Evolutionary conservation across 2,888 invertebrate species (phyloP), one percentile per base, ranked within the genome.

Genomic region (Nymphalis c-album): DNA sequence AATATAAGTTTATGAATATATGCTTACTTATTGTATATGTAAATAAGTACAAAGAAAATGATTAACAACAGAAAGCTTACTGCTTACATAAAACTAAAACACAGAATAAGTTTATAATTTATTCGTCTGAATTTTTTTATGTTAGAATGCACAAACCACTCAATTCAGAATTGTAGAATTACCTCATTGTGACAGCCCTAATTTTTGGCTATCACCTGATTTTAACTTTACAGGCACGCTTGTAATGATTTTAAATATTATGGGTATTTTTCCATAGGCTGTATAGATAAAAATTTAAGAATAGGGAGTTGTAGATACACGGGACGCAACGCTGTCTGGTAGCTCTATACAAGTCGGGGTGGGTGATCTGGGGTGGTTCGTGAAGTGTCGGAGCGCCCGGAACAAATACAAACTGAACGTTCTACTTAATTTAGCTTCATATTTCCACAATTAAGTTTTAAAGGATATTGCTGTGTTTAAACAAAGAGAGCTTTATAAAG

Each of bases 261-360:
- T 7, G 16, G 17, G 4, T 26, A 17, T 26, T 31, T 26, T 26
- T 57, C 18, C 6, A 26, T 13, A 40, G 57, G 53, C 18, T 22
- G 40, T 48, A 53, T 17, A 55, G 20, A 60, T 40, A 46, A 48
- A 22, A 53, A 35, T 55, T 48, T 46, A 20, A 50, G n/a, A 40
- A 10, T 45, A 18, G 31, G 45, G 51, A 45, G 17, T 51, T 10
- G 35, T n/a, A 31, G 26, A 64, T 16, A 50, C 45, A 64, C 13
- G 7, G 46, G 60, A 40, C 60, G 55, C 53, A 46, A n/a, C 47
- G 47, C 60, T 66, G 65, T 66, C 65, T 66, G 48, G 40, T 60
- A 51, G n/a, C 10, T 51, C 60, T 60, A 55, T 65, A 65, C 55
- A 65, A 65, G 18, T 35, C 51, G 46, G 51, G 59, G 55, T n/a